These are phyloP conservation scores for Bembecia ichneumoniformis DNA, from an alignment of 2,888 invertebrate genomes.

Conservation along the genomic window DNA sequence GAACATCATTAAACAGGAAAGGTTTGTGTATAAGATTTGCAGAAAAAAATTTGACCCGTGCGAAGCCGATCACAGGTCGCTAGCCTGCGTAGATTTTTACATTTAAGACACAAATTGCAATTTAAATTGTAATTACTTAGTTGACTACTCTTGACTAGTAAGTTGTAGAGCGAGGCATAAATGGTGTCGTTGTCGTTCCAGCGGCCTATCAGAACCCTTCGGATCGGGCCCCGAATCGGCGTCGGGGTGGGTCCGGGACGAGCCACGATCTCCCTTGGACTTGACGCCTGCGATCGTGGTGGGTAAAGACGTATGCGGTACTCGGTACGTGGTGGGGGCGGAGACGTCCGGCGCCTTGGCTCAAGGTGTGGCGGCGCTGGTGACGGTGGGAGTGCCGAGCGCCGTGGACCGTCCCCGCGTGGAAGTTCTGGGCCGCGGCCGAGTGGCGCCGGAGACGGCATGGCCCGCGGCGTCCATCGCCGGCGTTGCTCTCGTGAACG, in stretches of 20 bases:
- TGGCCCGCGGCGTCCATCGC: conserved; percentile 16
- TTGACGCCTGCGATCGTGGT: conserved; percentile 50
- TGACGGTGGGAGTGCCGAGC: conserved; percentile 13
- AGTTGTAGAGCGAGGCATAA: no score
- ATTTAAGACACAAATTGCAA: background rate
- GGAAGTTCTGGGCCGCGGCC: conserved; percentile 16
- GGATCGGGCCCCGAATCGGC: conserved; percentile 28
- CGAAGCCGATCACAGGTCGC: no score
- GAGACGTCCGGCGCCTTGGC: conserved; percentile 38
- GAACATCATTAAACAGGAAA: no score
- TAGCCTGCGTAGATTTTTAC: background rate
- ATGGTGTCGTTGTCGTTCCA: conserved; percentile 12
- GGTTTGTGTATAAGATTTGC: no score
- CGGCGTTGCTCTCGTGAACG: conserved; percentile 11
- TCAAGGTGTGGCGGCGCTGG: conserved; percentile 27
- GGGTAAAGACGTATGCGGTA: conserved; percentile 45
- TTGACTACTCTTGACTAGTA: background rate
- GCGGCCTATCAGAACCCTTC: conserved; percentile 40
- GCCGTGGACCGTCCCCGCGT: conserved; percentile 30
- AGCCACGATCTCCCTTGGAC: conserved; percentile 32
- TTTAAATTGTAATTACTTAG: background rate
- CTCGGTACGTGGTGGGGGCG: conserved; percentile 51
- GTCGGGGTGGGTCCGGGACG: conserved; percentile 36
- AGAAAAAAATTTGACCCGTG: background rate
- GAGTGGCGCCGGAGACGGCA: conserved; percentile 16